Evolutionary conservation across 2,113 vertebrate species (phyloP).

Genomic region (Oxygymnocypris stewartii): DNA sequence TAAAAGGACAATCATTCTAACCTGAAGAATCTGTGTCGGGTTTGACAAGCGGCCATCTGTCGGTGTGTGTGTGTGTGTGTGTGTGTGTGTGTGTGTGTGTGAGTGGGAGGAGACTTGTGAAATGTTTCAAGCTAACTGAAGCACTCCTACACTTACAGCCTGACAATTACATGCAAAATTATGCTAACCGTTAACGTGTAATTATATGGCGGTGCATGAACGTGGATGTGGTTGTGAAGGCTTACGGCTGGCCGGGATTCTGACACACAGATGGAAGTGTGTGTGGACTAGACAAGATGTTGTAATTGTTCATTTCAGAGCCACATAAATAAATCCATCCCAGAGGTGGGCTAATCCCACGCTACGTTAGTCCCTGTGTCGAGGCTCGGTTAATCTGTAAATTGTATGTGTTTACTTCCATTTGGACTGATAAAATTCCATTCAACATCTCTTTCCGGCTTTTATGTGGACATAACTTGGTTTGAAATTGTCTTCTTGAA

Average conservation of each 20-base stretch:
- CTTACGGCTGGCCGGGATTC: neutral
- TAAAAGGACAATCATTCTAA: conserved; percentile 28
- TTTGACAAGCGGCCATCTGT: conserved; percentile 9
- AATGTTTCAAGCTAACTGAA: conserved; percentile 29
- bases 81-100: neutral
- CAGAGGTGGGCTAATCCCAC: conserved; percentile 67
- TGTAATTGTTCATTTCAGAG: conserved; percentile 66
- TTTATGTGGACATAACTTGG: neutral
- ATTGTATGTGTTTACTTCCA: conserved; percentile 64
- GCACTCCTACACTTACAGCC: conserved; percentile 5
- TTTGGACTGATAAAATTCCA: conserved; percentile 46
- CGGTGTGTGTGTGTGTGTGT: neutral
- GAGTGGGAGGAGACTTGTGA: conserved; percentile 30
- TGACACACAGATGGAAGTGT: neutral
- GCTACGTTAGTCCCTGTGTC: conserved; percentile 54
- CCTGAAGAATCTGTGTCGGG: conserved; percentile 14
- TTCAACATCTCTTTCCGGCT: neutral
- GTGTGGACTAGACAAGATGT: neutral
- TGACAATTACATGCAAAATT: conserved; percentile 6
- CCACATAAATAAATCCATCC: conserved; percentile 64
- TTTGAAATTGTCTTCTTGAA: neutral
- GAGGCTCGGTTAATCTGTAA: conserved; percentile 66
- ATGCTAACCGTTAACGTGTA: neutral
- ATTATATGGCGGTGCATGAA: neutral
- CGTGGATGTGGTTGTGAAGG: neutral